Evolutionary conservation across 2,797 vertebrate species (phyloP), one percentile per base, ranked within the genome.

Genomic region (Manis pentadactyla): DNA sequence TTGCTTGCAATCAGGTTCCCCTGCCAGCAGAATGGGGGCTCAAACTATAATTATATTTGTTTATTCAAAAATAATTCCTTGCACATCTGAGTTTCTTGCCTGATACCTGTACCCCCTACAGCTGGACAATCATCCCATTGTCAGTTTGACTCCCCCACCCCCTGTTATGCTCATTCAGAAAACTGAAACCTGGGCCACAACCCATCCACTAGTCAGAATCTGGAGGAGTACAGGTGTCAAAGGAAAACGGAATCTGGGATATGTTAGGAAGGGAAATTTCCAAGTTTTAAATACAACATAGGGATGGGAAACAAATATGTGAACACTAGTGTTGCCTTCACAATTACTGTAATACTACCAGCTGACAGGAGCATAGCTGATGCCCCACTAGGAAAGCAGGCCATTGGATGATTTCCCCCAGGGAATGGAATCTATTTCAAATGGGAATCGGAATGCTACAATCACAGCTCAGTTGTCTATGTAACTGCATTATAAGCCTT

Each of bases 381-480:
- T 53, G 64, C 18, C 37, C 75, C 29, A 51, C 29, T 73, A 39
- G 42, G 74, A 77, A 95, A 89, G 63, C 2, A 93, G 82, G 29
- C 11, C 39, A 82, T 17, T 87, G 59, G n/a, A 59, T 19, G 27
- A 77, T 69, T 53, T 55, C 34, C 61, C 37, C 57, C 49, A 90
- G 77, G 92, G 34, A 97, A 84, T 21, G 7, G n/a, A 49, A 88
- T 85, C 61, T 87, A 29, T 81, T 90, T 97, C 73, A 87, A 97
- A 85, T 68, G 49, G 66, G 69, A 87, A 88, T 88, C 46, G 71
- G 82, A 86, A 81, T n/a, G 66, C 55, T 85, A 55, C 37, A 91
- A 90, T 86, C 91, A 88, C 8, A 88, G 66, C 27, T 93, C 86
- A 91, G 21, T 77, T 93, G 89, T 66, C 53, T 71, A 37, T 51